phyloP scores from a whole-genome alignment of 1,140 invertebrate genomes.

The Vanessa tameamea region DNA sequence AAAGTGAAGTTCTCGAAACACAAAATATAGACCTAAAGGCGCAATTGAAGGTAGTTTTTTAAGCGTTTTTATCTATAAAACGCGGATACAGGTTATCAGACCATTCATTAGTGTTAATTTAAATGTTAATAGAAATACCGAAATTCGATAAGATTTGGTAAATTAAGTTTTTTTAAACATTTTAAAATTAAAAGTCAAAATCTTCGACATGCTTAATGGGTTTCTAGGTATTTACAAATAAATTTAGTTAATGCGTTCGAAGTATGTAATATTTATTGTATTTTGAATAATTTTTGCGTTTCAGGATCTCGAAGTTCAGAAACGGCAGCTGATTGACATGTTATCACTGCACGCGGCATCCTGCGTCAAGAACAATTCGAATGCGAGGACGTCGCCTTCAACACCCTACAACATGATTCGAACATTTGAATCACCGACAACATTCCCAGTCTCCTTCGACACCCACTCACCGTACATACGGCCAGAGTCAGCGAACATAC shows the following conservation, averaged over 20 bases:
- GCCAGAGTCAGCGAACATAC: conserved; percentile 77
- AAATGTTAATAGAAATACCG: conserved; percentile 37
- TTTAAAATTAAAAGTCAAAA: no score
- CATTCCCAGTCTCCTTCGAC: conserved; percentile 72
- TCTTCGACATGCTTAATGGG: not conserved
- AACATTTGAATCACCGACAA: conserved; percentile 69
- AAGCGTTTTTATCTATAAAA: not conserved
- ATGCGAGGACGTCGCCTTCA: conserved; percentile 59
- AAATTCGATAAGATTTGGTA: conserved; percentile 26
- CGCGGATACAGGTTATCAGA: conserved; percentile 31
- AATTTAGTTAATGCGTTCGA: not conserved
- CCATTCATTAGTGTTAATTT: conserved; percentile 33
- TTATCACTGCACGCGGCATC: conserved; percentile 85
- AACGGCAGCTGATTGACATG: conserved; percentile 87
- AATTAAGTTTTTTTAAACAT: no score
- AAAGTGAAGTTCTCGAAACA: conserved; percentile 92
- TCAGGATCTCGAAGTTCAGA: conserved; percentile 87
- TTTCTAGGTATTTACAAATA: not conserved
- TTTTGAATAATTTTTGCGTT: conserved; percentile 33
- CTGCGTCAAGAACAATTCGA: conserved; percentile 83
- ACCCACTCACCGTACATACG: conserved; percentile 76
- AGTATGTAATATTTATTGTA: not conserved
- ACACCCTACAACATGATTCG: conserved; percentile 70
- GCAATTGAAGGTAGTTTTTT: conserved; percentile 83
- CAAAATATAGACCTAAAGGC: conserved; percentile 92